Conservation (phyloP, 1,140 invertebrate species). For the Orchestia grillus region DNA sequence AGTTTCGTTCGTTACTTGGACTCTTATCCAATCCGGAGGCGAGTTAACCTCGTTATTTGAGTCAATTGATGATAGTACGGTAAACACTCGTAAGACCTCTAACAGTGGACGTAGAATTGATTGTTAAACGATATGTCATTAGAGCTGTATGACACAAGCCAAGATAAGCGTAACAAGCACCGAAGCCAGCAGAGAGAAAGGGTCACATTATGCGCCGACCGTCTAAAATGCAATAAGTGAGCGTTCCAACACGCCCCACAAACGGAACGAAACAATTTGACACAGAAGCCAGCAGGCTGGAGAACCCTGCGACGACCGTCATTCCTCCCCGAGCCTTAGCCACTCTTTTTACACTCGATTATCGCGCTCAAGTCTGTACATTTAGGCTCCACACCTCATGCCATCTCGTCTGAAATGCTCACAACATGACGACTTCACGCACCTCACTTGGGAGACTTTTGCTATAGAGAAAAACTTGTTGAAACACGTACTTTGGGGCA, state of each 20-base stretch:
- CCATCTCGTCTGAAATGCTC: neutral
- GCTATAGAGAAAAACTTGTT: neutral
- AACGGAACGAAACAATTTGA: conserved; percentile 53
- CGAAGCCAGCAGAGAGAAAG: conserved; percentile 3
- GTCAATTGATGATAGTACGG: conserved; percentile 27
- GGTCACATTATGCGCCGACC: conserved; percentile 3
- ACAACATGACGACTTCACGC: neutral
- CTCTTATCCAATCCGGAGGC: conserved; percentile 52
- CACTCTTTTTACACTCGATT: conserved; percentile 54
- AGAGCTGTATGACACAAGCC: neutral
- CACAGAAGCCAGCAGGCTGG: conserved; percentile 33
- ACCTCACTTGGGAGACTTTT: neutral
- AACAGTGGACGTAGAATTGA: neutral
- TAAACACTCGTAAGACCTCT: neutral
- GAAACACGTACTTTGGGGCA: too few relatives aligned
- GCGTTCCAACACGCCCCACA: conserved; percentile 39
- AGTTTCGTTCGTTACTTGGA: conserved; percentile 17
- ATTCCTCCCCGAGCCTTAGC: conserved; percentile 34
- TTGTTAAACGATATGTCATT: neutral
- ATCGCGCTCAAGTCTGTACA: conserved; percentile 33
- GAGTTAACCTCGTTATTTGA: conserved; percentile 52
- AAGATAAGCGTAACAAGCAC: conserved; percentile 24
- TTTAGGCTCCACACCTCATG: conserved; percentile 6
- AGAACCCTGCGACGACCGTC: conserved; percentile 6
- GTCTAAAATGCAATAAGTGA: conserved; percentile 49